Percentiles rank a stretch among this genome's conserved stretches.
Evolutionary conservation across 2,113 vertebrate genomes (phyloP).

Genomic region (Romanogobio albipinnatus): DNA sequence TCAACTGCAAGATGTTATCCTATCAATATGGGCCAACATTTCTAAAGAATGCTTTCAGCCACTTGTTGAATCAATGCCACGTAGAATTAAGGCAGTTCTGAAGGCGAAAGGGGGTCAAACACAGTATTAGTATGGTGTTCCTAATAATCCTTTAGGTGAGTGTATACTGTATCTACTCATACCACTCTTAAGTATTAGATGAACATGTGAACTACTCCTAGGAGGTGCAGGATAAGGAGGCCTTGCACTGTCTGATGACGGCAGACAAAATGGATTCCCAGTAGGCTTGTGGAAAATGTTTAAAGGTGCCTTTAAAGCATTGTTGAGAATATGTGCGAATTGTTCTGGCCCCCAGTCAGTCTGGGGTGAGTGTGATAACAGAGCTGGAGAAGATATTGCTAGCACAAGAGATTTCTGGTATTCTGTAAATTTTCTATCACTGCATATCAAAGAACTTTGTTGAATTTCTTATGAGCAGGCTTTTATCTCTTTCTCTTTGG

Average conservation of each 20-base stretch:
- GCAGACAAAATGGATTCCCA: background rate
- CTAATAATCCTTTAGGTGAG: no score
- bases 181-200: background rate
- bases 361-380: constrained; percentile 2
- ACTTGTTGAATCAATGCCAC: no score
- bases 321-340: background rate
- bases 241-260: background rate
- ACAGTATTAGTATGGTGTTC: no score
- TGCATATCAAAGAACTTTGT: background rate
- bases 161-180: background rate
- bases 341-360: background rate
- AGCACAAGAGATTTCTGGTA: background rate
- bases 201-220: background rate
- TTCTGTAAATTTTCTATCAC: background rate
- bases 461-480: background rate
- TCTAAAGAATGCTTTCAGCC: no score
- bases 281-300: background rate
- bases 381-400: background rate
- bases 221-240: background rate
- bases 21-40: no score
- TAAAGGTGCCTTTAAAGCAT: background rate
- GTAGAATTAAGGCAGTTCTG: no score
- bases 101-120: no score
- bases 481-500: constrained; percentile 8
- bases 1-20: no score